phyloP scores from a whole-genome alignment of 2,113 vertebrate species.

The Bufo gargarizans region DNA sequence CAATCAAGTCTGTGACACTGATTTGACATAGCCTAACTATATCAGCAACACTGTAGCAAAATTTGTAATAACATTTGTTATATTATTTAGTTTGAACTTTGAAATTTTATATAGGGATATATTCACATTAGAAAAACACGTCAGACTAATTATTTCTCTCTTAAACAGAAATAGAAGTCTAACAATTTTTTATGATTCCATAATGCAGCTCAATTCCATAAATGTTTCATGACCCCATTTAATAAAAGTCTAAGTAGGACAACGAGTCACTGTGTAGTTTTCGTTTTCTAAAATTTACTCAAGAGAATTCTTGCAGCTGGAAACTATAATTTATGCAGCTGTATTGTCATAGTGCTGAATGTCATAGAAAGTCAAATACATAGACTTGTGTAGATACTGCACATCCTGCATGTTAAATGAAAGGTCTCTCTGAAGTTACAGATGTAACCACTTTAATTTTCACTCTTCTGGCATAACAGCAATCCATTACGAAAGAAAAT shows the following conservation, averaged over 20 bases:
- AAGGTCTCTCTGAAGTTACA: background rate
- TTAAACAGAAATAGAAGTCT: constrained; percentile 9
- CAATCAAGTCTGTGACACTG: too few relatives aligned
- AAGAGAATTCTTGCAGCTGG: constrained; percentile 6
- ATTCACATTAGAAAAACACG: background rate
- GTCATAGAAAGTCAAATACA: constrained; percentile 14
- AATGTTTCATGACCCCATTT: constrained; percentile 5
- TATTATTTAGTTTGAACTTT: too few relatives aligned
- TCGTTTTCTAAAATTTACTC: background rate
- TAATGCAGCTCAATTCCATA: background rate
- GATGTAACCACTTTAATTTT: background rate
- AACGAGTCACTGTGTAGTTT: background rate
- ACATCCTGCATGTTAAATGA: background rate
- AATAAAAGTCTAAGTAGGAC: background rate
- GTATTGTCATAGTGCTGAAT: constrained; percentile 15
- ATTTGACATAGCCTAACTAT: too few relatives aligned
- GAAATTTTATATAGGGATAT: background rate
- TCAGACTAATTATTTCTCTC: background rate
- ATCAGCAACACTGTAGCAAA: too few relatives aligned
- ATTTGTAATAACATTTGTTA: too few relatives aligned
- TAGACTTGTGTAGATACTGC: background rate
- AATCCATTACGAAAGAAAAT: background rate
- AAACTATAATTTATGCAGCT: constrained; percentile 32
- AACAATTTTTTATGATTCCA: constrained; percentile 12
- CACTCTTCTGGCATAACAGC: background rate